Evolutionary conservation across 2,113 vertebrate species (phyloP).

Genomic region (Coracopsis vasa): DNA sequence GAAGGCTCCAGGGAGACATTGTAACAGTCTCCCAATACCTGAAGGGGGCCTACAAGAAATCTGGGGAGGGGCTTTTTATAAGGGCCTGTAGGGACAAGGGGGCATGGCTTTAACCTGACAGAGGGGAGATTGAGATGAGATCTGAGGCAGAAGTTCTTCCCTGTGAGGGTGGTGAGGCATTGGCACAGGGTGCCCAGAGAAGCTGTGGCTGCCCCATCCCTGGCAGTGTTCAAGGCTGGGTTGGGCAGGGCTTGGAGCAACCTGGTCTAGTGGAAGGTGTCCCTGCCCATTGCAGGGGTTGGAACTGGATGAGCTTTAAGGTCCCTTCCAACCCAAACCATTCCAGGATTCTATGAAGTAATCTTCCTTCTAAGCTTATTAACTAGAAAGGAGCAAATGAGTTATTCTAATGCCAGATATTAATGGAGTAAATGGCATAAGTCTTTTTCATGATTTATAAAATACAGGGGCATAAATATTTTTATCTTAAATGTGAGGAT

Average conservation of each 20-base stretch:
- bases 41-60: neutral
- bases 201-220: neutral
- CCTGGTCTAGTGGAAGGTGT: neutral
- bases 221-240: neutral
- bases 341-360: neutral
- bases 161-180: neutral
- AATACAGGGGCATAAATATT: neutral
- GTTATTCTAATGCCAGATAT: neutral
- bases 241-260: neutral
- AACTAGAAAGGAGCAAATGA: neutral
- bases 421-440: neutral
- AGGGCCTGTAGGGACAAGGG: neutral
- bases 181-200: neutral
- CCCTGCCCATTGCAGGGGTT: neutral
- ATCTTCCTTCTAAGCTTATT: neutral
- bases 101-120: neutral
- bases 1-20: neutral
- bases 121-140: neutral
- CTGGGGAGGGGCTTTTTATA: neutral
- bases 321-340: neutral
- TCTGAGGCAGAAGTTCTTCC: neutral
- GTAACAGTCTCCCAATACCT: neutral
- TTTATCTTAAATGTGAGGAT: neutral
- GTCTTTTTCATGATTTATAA: neutral
- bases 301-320: neutral